phyloP scores from a whole-genome alignment of 1,140 invertebrate genomes.

The Drosophila equinoxialis region DNA sequence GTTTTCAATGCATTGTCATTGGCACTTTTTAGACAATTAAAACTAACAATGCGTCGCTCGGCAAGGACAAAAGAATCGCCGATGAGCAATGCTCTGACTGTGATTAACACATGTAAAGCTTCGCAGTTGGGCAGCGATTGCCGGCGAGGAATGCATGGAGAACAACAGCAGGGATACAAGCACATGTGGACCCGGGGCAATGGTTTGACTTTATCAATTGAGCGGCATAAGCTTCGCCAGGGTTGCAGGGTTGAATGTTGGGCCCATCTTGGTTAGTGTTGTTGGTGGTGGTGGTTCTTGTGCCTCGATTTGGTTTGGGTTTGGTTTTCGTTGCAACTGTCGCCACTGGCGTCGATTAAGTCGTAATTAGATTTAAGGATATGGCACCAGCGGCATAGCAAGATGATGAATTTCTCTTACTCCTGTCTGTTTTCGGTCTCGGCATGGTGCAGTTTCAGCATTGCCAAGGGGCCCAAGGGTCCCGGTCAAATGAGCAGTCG shows the following conservation, averaged over 20 bases:
- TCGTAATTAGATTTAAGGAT: conserved; percentile 83
- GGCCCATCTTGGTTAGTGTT: background rate
- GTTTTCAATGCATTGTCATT: conserved; percentile 54
- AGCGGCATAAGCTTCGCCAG: conserved; percentile 70
- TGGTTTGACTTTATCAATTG: conserved; percentile 80
- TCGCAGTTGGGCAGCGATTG: conserved; percentile 51
- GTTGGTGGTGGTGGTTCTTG: conserved; percentile 28
- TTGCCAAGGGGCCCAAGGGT: conserved; percentile 57
- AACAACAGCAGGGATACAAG: conserved; percentile 31
- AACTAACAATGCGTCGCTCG: conserved; percentile 65
- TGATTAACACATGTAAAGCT: conserved; percentile 82
- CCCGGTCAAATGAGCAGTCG: conserved; percentile 71
- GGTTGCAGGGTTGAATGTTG: conserved; percentile 47
- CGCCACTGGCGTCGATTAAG: conserved; percentile 82
- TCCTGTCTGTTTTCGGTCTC: conserved; percentile 35
- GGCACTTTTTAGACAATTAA: conserved; percentile 75
- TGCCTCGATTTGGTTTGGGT: background rate
- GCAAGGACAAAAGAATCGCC: conserved; percentile 46
- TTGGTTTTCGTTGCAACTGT: conserved; percentile 74
- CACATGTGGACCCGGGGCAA: conserved; percentile 58
- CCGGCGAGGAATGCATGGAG: conserved; percentile 41
- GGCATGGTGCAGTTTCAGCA: conserved; percentile 36
- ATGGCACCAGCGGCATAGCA: conserved; percentile 80
- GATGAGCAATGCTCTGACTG: conserved; percentile 59
- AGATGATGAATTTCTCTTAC: conserved; percentile 78